Evolutionary conservation across 2,797 vertebrate genomes (phyloP), one percentile per base, ranked within the genome.

Genomic region (Etheostoma perlongum): DNA sequence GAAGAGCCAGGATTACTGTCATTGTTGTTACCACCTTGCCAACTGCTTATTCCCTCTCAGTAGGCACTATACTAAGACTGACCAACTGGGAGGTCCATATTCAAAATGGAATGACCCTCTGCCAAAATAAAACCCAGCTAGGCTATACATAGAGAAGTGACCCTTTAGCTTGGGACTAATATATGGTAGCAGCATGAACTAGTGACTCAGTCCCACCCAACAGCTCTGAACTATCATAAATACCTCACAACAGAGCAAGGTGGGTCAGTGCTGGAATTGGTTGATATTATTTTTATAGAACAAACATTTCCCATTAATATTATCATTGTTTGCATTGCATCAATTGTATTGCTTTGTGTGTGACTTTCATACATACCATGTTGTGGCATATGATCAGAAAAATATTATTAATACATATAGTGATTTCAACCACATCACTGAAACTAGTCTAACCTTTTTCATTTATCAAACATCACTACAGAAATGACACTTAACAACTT

Each of bases 61-160:
- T 9, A 25, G 53, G 42, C 23, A 25, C 81, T 69, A 72, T 46
- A 72, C 48, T 48, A 10, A 53, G 70, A 76, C 78, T 47, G 70
- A 78, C 71, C 76, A 62, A 65, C 69, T 75, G 83, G 76, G 83
- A 84, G 79, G 85, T 76, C 80, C 74, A 59, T 72, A 69, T 73
- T 65, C 64, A 65, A 83, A 85, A 81, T 65, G 64, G 74, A 78
- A 84, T 81, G 78, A 81, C 80, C 78, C 80, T 67, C 59, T 11
- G 19, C 74, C 67, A 84, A 85, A 90, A 90, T 74, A 82, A 86
- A 86, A 81, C 62, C 68, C 79, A 62, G 63, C 70, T 58, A 72
- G 54, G 51, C 84, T 91, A 88, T 79, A 89, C 80, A 82, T 88
- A 89, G 89, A 71, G 65, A 52, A 72, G 74, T 62, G 44, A 46